Conservation (phyloP, 2,113 vertebrate species). For the Rhodinocichla rosea region DNA sequence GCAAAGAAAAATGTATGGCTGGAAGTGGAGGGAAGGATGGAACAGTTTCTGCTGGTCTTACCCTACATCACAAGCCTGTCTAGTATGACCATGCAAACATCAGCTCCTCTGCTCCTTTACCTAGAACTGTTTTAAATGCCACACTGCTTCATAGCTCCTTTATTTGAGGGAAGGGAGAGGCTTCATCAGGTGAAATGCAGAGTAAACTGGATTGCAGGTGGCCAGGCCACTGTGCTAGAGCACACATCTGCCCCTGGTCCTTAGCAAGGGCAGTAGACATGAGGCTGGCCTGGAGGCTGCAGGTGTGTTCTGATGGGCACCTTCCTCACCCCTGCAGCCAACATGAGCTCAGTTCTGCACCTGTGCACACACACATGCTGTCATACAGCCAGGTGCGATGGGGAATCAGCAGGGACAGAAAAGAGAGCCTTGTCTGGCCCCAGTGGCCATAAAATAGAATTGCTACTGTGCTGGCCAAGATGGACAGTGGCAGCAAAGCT, state of each 20-base stretch:
- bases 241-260: background rate
- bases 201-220: background rate
- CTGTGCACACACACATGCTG: background rate
- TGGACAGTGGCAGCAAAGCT: fast-evolving
- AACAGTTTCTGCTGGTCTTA: background rate
- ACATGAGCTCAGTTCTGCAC: background rate
- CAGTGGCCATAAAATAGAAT: background rate
- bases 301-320: background rate
- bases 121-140: background rate
- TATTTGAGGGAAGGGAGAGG: background rate
- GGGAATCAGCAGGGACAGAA: background rate
- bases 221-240: background rate
- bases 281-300: background rate
- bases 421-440: background rate
- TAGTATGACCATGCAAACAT: background rate
- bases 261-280: background rate
- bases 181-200: background rate
- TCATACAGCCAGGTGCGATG: background rate
- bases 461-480: background rate
- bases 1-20: background rate
- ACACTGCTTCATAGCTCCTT: background rate
- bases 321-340: background rate
- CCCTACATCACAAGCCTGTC: background rate
- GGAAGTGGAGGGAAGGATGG: background rate
- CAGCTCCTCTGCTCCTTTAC: background rate